Evolutionary conservation across 2,113 vertebrate species (phyloP).

Genomic region (Merops nubicus): DNA sequence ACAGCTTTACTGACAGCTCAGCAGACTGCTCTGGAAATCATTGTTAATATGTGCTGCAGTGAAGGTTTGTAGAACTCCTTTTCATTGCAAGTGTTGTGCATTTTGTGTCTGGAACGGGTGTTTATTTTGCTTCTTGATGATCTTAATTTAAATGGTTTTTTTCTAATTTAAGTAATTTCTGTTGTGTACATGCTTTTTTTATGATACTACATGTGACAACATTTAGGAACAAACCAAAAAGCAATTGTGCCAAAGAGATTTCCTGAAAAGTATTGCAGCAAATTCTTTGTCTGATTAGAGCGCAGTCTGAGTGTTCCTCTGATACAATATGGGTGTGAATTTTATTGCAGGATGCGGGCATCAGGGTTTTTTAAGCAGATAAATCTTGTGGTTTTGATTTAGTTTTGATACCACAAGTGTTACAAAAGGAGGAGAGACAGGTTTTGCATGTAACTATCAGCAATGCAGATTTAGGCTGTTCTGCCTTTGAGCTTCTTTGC

Average conservation of each 20-base stretch:
- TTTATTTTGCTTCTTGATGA: not conserved
- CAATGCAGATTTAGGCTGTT: not conserved
- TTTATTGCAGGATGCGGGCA: not conserved
- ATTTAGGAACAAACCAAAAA: not conserved
- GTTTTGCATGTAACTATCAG: not conserved
- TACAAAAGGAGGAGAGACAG: not conserved
- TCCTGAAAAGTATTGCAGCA: not conserved
- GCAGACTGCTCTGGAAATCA: conserved; percentile 94
- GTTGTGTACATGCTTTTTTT: not conserved
- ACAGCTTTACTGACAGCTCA: conserved; percentile 90
- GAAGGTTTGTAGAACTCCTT: conserved; percentile 82
- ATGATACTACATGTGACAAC: not conserved
- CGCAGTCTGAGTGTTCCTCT: not conserved
- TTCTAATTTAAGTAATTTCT: not conserved
- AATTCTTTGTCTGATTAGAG: not conserved
- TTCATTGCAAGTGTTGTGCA: not conserved
- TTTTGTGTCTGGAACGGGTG: not conserved
- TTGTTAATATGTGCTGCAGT: conserved; percentile 97
- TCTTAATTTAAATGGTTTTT: not conserved
- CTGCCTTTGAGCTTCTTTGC: not conserved
- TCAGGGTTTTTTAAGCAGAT: not conserved
- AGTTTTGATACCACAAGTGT: not conserved
- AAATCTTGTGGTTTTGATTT: not conserved
- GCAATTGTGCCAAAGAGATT: rapidly evolving
- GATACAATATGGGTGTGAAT: not conserved